Conservation (phyloP, 1,140 invertebrate species). For the Rhyacophila brunnea region DNA sequence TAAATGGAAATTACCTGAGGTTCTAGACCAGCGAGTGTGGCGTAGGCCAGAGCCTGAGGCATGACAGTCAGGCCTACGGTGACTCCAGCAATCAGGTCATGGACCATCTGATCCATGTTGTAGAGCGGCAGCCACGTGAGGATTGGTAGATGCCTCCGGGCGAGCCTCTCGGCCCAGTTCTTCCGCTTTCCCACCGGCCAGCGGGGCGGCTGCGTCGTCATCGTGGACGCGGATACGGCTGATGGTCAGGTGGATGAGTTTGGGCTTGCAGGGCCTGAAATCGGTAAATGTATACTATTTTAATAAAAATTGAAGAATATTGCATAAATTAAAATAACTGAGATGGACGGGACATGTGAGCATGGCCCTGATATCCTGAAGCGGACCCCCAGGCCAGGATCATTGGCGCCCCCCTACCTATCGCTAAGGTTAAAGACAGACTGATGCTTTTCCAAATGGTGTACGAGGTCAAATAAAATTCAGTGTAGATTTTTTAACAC, state of each 20-base stretch:
- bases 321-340: no score
- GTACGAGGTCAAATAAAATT: no score
- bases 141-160: constrained; percentile 47
- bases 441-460: no score
- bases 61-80: constrained; percentile 87
- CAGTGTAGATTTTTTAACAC: no score
- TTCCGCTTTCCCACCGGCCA: constrained; percentile 41
- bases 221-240: not conserved
- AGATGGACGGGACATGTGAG: no score
- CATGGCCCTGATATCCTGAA: no score
- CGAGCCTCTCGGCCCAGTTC: constrained; percentile 40
- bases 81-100: constrained; percentile 78
- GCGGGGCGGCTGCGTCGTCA: not conserved
- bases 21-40: constrained; percentile 76
- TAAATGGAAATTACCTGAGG: constrained; percentile 66
- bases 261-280: not conserved
- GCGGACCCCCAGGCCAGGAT: no score
- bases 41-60: constrained; percentile 86
- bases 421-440: no score
- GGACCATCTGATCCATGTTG: constrained; percentile 66
- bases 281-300: no score
- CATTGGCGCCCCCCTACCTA: no score
- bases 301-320: no score
- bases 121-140: constrained; percentile 70
- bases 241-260: not conserved